Evolutionary conservation across 2,113 vertebrate species (phyloP), one percentile per base, ranked within the genome.

Genomic region (Sarotherodon lohbergeri): DNA sequence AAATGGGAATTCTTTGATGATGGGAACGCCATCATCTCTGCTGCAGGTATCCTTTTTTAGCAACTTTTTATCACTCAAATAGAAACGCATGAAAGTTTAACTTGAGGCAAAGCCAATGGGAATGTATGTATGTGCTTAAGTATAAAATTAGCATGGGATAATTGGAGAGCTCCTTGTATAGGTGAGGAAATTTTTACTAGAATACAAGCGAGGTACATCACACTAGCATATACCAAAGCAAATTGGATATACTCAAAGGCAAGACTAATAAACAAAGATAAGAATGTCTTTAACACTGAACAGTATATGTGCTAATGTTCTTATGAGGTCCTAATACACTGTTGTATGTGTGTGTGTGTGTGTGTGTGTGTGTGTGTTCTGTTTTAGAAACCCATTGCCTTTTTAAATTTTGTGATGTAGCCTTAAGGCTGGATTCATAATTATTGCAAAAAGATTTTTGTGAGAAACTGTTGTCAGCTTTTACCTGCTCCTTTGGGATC

Each of bases 1-100:
- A 92, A 91, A 85, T 63, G 34, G 43, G 7, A 32, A 55, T 87
- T 90, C 88, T 95, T 95, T 96, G 88, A 96, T 90, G 91, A 85
- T 29, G 80, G 91, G 85, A 89, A 90, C n/a, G 7, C 86, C 78
- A 22, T 90, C 86, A 79, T 93, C 86, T 90, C 71, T 54, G 76
- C 90, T 91, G 91, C 91, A 91, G 92, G 92, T 93, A 86, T 88
- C 84, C 87, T 89, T 87, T 88, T 91, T 90, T 81, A 88, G 86
- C 83, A 91, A 90, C 89, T 92, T 87, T 68, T 63, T 80, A 91
- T 95, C 93, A 94, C 78, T 95, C 89, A 89, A 71, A 85, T 43
- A n/a, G 41, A 82, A 89, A 57, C 0, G 13, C 91, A 90, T 92
- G 59, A 94, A 94, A 86, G 92, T 91, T 90, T 92, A 46, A 91